These are phyloP conservation scores for Eospalax fontanierii DNA, from an alignment of 2,797 vertebrate species.

Conservation along the genomic window DNA sequence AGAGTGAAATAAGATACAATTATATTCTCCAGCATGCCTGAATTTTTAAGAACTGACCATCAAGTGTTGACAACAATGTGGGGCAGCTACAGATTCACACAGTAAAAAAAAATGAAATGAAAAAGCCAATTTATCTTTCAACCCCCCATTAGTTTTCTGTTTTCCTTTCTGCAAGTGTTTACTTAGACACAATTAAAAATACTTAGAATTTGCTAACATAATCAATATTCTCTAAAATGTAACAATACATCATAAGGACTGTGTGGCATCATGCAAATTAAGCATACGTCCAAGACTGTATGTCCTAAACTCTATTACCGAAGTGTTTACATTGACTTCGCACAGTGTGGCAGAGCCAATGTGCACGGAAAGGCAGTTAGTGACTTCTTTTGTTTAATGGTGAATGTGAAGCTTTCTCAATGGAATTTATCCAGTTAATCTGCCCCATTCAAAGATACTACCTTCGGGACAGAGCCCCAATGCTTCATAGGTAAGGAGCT, in stretches of 20 bases:
- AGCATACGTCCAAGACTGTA: background rate
- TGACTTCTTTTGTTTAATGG: background rate
- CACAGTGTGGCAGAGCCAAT: background rate
- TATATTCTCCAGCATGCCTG: background rate
- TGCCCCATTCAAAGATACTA: slow-evolving; percentile 83
- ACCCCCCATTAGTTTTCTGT: background rate
- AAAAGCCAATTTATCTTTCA: background rate
- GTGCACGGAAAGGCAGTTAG: background rate
- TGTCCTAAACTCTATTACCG: background rate
- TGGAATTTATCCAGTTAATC: background rate
- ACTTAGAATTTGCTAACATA: background rate
- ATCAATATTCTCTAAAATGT: background rate
- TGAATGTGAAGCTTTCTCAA: slow-evolving; percentile 49
- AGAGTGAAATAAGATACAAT: slow-evolving; percentile 48
- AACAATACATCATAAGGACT: background rate
- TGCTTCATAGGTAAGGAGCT: slow-evolving; percentile 98
- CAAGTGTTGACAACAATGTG: background rate
- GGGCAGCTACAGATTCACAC: background rate
- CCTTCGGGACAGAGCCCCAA: slow-evolving; percentile 96
- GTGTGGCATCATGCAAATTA: slow-evolving; percentile 1
- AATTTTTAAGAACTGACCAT: background rate
- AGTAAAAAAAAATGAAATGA: background rate
- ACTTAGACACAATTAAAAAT: slow-evolving; percentile 61
- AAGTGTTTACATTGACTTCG: background rate
- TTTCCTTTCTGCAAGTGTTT: slow-evolving; percentile 55